Percentiles rank a stretch among this genome's conserved stretches.
phyloP scores from a whole-genome alignment of 2,888 invertebrate species.

The Aleiodes testaceus region DNA sequence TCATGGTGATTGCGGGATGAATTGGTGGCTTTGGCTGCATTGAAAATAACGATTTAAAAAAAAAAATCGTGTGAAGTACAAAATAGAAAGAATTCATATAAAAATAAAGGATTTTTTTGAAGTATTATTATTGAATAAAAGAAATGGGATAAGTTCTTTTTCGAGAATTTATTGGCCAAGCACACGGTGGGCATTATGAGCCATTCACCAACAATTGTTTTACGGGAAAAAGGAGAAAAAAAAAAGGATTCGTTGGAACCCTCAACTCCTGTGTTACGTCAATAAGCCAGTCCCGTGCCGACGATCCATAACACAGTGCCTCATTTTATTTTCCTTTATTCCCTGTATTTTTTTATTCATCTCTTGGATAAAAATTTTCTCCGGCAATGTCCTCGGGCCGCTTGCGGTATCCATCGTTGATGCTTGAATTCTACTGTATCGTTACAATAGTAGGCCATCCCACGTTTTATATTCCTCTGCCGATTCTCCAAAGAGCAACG shows the following conservation, averaged over 20 bases:
- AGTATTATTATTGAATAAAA: not conserved
- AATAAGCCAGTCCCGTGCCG: conserved; percentile 20
- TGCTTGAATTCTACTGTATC: conserved; percentile 45
- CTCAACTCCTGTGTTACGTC: conserved; percentile 1
- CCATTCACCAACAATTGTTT: conserved; percentile 46
- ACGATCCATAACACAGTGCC: conserved; percentile 22
- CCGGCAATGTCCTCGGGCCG: not conserved
- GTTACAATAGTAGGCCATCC: conserved; percentile 13
- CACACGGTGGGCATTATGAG: conserved; percentile 39
- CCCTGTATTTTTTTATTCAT: conserved; percentile 17
- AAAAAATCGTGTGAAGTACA: no score
- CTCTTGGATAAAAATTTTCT: not conserved
- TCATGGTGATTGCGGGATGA: no score
- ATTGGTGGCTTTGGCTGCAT: no score
- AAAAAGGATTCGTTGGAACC: conserved; percentile 2
- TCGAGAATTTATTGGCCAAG: conserved; percentile 41
- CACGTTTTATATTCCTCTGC: conserved; percentile 7
- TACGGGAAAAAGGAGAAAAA: conserved; percentile 25
- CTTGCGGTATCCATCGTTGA: conserved; percentile 40
- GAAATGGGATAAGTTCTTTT: not conserved
- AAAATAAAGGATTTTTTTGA: no score
- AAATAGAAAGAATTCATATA: no score
- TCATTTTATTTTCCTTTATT: conserved; percentile 19
- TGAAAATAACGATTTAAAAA: no score
- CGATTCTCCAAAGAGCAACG: not conserved